Conservation (phyloP, 2,888 invertebrate species). For the Erebia aethiops region DNA sequence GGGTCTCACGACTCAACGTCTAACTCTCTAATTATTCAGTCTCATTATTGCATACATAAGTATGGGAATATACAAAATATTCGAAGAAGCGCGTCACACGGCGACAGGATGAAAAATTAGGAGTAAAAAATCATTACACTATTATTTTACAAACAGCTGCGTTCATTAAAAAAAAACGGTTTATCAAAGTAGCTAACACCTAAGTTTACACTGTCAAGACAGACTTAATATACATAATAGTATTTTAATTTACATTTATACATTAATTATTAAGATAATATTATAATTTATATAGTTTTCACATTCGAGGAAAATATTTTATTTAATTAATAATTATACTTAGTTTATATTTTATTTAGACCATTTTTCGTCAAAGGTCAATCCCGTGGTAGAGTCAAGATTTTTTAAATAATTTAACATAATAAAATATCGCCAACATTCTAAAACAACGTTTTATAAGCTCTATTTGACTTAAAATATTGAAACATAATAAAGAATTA, state of each 20-base stretch:
- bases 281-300: background rate
- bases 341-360: background rate
- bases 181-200: slow-evolving; percentile 16
- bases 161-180: slow-evolving; percentile 1
- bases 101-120: slow-evolving; percentile 39
- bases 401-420: background rate
- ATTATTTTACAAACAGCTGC: slow-evolving; percentile 23
- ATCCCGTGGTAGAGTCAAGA: background rate
- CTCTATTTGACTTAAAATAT: slow-evolving; percentile 25
- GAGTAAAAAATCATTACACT: slow-evolving; percentile 39
- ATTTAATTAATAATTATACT: background rate
- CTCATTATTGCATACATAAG: slow-evolving; percentile 78
- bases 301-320: background rate
- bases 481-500: too few relatives aligned
- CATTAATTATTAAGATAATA: background rate
- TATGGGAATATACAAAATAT: slow-evolving; percentile 51
- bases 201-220: slow-evolving; percentile 12
- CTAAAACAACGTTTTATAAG: slow-evolving; percentile 23
- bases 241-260: background rate
- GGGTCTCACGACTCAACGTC: slow-evolving; percentile 57
- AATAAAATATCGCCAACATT: background rate
- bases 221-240: background rate
- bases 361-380: background rate
- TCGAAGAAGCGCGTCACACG: slow-evolving; percentile 40
- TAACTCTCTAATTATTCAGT: slow-evolving; percentile 77